A percentile compares a stretch with the other conserved stretches of the same genome.
phyloP scores from a whole-genome alignment of 2,113 vertebrate genomes.

The Terrapene triunguis region DNA sequence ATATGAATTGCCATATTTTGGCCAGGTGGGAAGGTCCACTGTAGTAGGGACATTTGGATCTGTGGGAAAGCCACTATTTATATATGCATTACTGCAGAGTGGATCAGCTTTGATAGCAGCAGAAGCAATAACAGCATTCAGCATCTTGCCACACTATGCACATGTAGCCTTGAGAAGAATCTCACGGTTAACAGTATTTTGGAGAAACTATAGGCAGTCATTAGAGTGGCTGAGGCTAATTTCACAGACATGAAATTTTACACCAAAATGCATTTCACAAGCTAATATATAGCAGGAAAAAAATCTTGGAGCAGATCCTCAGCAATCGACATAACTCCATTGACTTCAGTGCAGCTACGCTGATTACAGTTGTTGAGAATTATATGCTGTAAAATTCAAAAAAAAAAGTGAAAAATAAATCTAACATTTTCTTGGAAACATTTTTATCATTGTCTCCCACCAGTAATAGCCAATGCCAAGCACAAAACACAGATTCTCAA shows the following conservation, averaged over 20 bases:
- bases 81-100: background rate
- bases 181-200: background rate
- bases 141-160: background rate
- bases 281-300: background rate
- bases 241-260: background rate
- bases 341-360: background rate
- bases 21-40: background rate
- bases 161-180: background rate
- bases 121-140: background rate
- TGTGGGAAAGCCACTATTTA: background rate
- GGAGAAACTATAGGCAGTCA: background rate
- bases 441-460: background rate
- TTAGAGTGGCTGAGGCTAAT: background rate
- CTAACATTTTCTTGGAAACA: background rate
- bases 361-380: background rate
- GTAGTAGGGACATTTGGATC: background rate
- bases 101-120: background rate
- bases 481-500: background rate
- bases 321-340: background rate
- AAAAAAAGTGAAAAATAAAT: background rate
- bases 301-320: background rate
- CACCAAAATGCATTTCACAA: background rate
- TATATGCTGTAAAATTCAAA: background rate
- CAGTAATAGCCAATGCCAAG: background rate
- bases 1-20: background rate